Conservation (phyloP, 2,797 vertebrate species). For the Lutjanus argentimaculatus region DNA sequence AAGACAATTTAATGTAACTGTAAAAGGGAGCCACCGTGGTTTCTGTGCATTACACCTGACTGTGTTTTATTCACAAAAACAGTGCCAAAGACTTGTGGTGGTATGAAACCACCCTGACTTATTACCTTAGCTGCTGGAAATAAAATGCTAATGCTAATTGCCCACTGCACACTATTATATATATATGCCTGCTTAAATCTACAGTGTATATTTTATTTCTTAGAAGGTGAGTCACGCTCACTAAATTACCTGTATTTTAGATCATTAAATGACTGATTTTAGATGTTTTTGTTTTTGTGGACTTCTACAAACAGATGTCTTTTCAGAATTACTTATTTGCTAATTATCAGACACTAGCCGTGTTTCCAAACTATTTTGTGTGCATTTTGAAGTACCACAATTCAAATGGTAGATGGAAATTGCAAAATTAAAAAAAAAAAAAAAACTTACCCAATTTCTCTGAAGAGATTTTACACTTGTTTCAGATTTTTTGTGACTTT, state of each 20-base stretch:
- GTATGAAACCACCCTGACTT: background rate
- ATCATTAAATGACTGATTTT: background rate
- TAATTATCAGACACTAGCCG: background rate
- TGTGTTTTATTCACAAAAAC: background rate
- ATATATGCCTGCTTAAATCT: background rate
- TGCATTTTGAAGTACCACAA: too few relatives aligned
- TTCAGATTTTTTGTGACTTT: too few relatives aligned
- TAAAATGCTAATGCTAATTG: too few relatives aligned
- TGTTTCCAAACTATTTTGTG: too few relatives aligned
- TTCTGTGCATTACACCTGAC: background rate
- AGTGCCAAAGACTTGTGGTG: background rate
- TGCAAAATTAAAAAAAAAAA: too few relatives aligned
- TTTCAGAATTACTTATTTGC: background rate
- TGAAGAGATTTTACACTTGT: too few relatives aligned
- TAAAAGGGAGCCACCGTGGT: background rate
- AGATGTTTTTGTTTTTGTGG: background rate
- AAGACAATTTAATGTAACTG: conserved; percentile 11
- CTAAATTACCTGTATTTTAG: background rate
- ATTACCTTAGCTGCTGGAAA: background rate
- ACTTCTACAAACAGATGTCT: background rate
- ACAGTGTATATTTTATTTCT: background rate
- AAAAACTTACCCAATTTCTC: too few relatives aligned
- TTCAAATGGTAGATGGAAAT: too few relatives aligned
- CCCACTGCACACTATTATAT: background rate
- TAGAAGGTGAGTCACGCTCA: background rate